These are phyloP conservation scores for Chionis minor DNA, from an alignment of 2,113 vertebrate genomes.

Conservation along the genomic window DNA sequence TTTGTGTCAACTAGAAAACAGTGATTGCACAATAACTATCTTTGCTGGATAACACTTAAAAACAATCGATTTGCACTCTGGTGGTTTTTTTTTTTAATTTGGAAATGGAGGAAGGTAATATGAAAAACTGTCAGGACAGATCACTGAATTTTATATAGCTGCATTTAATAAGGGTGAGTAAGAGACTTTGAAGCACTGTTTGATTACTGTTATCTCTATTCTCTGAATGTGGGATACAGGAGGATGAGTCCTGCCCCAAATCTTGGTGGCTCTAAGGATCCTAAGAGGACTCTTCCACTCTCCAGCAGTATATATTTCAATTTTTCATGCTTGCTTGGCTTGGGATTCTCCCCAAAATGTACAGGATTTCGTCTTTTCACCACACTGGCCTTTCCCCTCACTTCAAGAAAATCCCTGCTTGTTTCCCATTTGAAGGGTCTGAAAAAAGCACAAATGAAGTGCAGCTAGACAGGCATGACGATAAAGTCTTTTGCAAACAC, in stretches of 20 bases:
- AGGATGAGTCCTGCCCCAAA: neutral
- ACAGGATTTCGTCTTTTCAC: neutral
- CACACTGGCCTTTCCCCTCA: accelerated
- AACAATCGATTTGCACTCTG: neutral
- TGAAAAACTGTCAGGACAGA: neutral
- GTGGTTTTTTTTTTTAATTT: neutral
- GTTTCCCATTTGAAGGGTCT: neutral
- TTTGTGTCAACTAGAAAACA: neutral
- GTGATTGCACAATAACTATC: neutral
- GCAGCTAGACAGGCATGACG: neutral
- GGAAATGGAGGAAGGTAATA: neutral
- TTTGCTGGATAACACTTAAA: neutral
- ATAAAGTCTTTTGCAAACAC: neutral
- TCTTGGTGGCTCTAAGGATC: neutral
- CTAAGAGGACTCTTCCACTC: neutral
- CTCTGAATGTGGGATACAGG: neutral
- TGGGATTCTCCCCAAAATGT: neutral
- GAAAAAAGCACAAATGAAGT: neutral
- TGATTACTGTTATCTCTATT: neutral
- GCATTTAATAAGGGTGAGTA: neutral
- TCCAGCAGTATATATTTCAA: neutral
- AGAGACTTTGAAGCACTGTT: neutral
- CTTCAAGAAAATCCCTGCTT: neutral
- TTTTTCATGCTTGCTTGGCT: neutral
- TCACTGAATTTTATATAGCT: neutral